Evolutionary conservation across 35 echinoderm and acorn worm genomes (phyloP).

Genomic region (Hemicentrotus pulcherrimus): DNA sequence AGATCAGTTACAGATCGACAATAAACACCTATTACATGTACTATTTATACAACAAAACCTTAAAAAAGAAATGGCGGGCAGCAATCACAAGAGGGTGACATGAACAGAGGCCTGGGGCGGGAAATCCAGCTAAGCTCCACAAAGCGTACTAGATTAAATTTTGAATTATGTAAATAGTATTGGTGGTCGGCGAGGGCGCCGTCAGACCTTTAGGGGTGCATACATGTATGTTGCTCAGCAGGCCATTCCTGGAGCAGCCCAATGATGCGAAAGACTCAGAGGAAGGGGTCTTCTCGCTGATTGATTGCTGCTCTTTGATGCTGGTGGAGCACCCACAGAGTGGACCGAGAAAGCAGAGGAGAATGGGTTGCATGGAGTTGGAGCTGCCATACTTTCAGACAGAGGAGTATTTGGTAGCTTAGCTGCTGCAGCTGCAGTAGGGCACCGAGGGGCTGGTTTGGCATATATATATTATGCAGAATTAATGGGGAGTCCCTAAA

Average conservation of each 20-base stretch:
- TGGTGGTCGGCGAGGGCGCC: constrained; percentile 81
- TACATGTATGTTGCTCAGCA: constrained; percentile 54
- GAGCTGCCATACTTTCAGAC: too few relatives aligned
- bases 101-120: too few relatives aligned
- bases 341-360: constrained; percentile 15
- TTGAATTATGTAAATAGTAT: constrained; percentile 49
- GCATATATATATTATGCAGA: not conserved
- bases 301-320: not conserved
- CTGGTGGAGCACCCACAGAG: not conserved
- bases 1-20: too few relatives aligned
- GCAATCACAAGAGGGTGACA: too few relatives aligned
- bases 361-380: not conserved
- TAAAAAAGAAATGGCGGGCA: too few relatives aligned
- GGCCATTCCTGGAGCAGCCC: not conserved
- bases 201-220: constrained; percentile 68
- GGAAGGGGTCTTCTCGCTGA: constrained; percentile 36
- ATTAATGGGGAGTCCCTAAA: too few relatives aligned
- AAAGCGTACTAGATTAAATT: too few relatives aligned
- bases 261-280: constrained; percentile 28
- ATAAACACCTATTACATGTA: too few relatives aligned
- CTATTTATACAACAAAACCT: too few relatives aligned
- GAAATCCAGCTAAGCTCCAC: too few relatives aligned
- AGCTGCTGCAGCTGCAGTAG: not conserved
- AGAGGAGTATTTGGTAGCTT: not conserved
- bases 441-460: not conserved